These are phyloP conservation scores for Heliconius sara DNA, from an alignment of 2,888 invertebrate genomes.

Conservation along the genomic window DNA sequence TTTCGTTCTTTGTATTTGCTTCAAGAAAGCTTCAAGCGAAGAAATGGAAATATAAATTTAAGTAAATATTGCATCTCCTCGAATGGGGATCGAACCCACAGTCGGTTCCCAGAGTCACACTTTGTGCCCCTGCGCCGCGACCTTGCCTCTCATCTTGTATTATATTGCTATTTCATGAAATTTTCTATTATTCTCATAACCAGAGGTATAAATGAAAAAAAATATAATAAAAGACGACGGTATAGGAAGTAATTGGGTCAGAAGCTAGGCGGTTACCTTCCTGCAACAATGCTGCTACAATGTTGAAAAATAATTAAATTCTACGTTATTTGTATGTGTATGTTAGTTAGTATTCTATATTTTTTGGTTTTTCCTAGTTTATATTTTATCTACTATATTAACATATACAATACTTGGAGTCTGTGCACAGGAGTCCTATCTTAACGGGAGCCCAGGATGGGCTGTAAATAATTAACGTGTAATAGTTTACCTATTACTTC, in stretches of 20 bases:
- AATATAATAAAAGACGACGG: not conserved
- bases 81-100: no score
- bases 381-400: not conserved
- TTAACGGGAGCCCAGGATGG: not conserved
- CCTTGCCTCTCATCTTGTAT: not conserved
- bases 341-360: not conserved
- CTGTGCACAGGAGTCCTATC: not conserved
- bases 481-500: not conserved
- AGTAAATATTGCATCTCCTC: no score
- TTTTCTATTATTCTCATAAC: slow-evolving; percentile 8
- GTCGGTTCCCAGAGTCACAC: no score
- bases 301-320: not conserved
- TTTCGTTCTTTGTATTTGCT: no score
- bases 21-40: no score
- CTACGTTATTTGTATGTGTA: not conserved
- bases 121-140: no score
- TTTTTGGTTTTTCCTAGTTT: not conserved
- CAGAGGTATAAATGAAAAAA: not conserved
- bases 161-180: not conserved
- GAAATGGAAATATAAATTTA: no score
- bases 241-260: slow-evolving; percentile 1
- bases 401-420: not conserved
- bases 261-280: slow-evolving; percentile 5
- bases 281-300: not conserved
- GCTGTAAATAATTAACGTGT: not conserved